Conservation (phyloP, 2,113 vertebrate species). For the Xenus cinereus region DNA sequence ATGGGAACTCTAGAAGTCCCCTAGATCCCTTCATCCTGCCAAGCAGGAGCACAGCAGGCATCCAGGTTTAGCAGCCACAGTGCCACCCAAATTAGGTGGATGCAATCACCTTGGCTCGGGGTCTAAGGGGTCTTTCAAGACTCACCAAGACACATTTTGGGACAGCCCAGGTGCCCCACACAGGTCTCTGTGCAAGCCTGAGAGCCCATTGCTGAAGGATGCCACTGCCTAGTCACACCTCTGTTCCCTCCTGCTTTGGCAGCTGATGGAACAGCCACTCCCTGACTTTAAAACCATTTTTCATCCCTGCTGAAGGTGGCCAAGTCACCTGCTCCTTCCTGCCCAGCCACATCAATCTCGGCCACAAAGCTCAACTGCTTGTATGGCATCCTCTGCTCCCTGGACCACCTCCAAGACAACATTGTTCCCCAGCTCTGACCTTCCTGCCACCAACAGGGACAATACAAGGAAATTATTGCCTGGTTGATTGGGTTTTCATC, state of each 20-base stretch:
- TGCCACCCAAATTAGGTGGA: not conserved
- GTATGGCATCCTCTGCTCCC: not conserved
- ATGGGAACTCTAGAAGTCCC: not conserved
- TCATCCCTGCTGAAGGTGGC: not conserved
- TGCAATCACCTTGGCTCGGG: not conserved
- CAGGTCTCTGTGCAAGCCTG: not conserved
- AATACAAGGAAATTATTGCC: not conserved
- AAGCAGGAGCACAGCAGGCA: not conserved
- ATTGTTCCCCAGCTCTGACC: not conserved
- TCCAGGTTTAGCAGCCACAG: no score
- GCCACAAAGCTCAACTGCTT: not conserved
- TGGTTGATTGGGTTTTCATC: not conserved
- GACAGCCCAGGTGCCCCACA: not conserved
- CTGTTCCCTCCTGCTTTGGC: rapidly evolving
- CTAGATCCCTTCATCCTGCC: not conserved
- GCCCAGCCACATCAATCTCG: not conserved
- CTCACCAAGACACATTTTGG: not conserved
- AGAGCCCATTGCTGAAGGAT: not conserved
- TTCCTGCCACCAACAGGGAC: not conserved
- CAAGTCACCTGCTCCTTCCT: not conserved
- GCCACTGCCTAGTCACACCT: no score
- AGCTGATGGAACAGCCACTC: not conserved
- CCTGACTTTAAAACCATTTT: not conserved
- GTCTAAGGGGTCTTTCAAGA: not conserved
- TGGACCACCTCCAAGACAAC: not conserved